phyloP scores from a whole-genome alignment of 2,888 invertebrate genomes.

The Gnatocerus cornutus region DNA sequence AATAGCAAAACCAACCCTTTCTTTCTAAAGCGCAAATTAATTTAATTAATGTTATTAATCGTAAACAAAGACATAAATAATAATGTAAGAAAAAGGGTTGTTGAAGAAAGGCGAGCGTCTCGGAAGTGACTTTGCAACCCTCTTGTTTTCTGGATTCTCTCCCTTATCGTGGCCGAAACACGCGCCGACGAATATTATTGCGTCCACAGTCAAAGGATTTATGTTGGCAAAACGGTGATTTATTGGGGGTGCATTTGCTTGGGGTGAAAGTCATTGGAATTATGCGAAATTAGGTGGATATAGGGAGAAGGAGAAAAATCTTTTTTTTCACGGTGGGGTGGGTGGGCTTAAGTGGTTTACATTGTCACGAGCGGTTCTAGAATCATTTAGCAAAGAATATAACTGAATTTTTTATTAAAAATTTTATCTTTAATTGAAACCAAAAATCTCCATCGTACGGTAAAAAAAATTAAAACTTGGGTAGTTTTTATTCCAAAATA shows the following conservation, averaged over 20 bases:
- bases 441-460: too few relatives aligned
- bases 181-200: constrained; percentile 41
- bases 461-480: too few relatives aligned
- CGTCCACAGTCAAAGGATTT: constrained; percentile 38
- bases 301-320: not conserved
- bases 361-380: too few relatives aligned
- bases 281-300: constrained; percentile 18
- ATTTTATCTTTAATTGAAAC: too few relatives aligned
- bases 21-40: constrained; percentile 9
- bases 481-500: too few relatives aligned
- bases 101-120: not conserved
- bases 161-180: constrained; percentile 36
- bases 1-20: too few relatives aligned
- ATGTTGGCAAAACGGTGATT: constrained; percentile 31
- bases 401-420: too few relatives aligned
- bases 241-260: constrained; percentile 15
- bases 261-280: constrained; percentile 32
- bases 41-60: constrained; percentile 26
- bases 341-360: too few relatives aligned
- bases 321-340: not conserved
- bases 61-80: constrained; percentile 35
- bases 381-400: too few relatives aligned
- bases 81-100: constrained; percentile 24
- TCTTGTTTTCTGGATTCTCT: constrained; percentile 20
- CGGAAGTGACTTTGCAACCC: constrained; percentile 4